Base-by-base conservation (phyloP, 1,140 invertebrate genomes). In the Agraylea sexmaculata region DNA sequence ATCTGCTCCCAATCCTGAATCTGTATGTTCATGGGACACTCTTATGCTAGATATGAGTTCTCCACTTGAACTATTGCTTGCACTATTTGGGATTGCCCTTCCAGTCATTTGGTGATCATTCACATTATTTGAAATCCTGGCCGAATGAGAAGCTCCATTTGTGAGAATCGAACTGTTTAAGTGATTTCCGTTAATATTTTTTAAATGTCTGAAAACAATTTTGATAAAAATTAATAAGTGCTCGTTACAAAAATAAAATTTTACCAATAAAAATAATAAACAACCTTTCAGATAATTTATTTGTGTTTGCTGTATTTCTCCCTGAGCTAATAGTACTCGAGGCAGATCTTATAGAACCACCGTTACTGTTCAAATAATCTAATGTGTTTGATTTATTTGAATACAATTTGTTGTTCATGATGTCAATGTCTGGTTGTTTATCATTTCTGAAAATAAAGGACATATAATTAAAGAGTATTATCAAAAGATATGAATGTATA, bases 1-100 rank as follows among this genome's bases (percentile, higher is more conserved):
- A 58, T 78, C 76, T n/a, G 70, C 74, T 18, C 75, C 75, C 1
- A 78, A 55, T 2, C 75, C 76, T 0, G 76, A 78, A 54, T 78
- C 76, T 0, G 74, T 77, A 51, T 77, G 75, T 51, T 78, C 76
- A 45, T 78, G 75, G 7, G 72, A 74, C 11, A 75, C 70, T 27
- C 73, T 57, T 17, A 68, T 54, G 32, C 69, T 70, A 22, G 60
- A 59, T 31, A 68, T 66, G 16, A 66, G 52, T 39, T 68, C 65
- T 15, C 65, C 65, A 37, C 65, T 68, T 8, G 62, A 66, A 38
- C 65, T 68, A 41, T 68, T 65, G 35, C 64, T 68, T 47, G 64
- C 65, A 48, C 62, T 66, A 37, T 65, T 64, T 13, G 60, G 62
- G 8, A 62, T 58, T 2, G 60, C 60, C 1, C 34, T 6, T 3